These are phyloP conservation scores for Mormyrus hasselquistii DNA, from an alignment of 2,797 vertebrate species.

Conservation along the genomic window DNA sequence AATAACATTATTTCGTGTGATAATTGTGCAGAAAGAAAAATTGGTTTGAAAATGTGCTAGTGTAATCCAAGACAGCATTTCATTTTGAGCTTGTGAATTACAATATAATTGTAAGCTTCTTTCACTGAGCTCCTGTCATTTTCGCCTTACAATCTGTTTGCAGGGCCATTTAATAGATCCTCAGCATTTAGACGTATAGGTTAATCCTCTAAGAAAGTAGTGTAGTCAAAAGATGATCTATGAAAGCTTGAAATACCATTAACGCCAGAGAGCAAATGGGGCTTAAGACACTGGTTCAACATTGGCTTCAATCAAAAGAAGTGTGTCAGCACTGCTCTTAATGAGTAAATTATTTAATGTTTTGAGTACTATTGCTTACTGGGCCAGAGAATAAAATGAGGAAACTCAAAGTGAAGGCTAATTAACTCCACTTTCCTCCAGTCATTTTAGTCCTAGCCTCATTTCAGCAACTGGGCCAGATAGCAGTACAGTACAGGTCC, in stretches of 20 bases:
- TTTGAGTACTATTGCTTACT: background rate
- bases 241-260: background rate
- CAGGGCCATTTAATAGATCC: background rate
- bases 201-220: background rate
- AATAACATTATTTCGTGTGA: slow-evolving; percentile 40
- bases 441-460: background rate
- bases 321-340: background rate
- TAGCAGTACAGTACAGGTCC: background rate
- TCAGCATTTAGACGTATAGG: background rate
- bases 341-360: background rate
- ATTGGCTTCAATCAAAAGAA: background rate
- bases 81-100: background rate
- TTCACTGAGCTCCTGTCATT: background rate
- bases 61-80: slow-evolving; percentile 36
- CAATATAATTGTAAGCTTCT: background rate
- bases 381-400: background rate
- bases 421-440: background rate
- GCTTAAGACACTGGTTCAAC: background rate
- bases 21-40: slow-evolving; percentile 52
- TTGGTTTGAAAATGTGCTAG: slow-evolving; percentile 42
- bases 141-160: background rate
- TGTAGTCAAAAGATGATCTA: background rate
- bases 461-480: background rate
- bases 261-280: background rate
- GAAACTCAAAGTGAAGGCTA: background rate